Conservation (phyloP, 2,797 vertebrate genomes). For the Cephalopachus bancanus region DNA sequence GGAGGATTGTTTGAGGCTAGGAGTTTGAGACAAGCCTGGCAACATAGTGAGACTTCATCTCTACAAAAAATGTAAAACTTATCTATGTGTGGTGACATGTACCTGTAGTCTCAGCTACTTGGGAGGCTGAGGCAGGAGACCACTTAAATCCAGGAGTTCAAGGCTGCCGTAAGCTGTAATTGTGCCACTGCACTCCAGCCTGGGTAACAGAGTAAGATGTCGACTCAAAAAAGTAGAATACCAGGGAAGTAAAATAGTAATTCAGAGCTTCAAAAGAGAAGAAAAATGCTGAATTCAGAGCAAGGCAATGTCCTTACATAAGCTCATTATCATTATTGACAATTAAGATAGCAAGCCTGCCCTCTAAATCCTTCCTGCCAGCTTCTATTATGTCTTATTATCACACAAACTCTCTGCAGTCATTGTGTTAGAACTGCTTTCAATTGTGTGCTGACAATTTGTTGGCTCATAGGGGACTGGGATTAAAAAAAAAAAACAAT, state of each 20-base stretch:
- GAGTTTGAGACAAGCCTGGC: not conserved
- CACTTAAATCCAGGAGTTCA: too few relatives aligned
- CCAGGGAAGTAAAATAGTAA: not conserved
- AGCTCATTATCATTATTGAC: constrained; percentile 26
- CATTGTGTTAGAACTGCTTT: not conserved
- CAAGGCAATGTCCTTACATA: constrained; percentile 2
- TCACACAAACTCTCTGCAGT: not conserved
- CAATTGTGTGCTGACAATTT: constrained; percentile 42
- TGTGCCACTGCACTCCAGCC: too few relatives aligned
- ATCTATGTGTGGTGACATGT: too few relatives aligned
- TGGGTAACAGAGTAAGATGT: not conserved
- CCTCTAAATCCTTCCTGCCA: not conserved
- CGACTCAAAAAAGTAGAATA: not conserved
- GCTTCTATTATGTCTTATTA: not conserved
- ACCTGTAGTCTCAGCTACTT: too few relatives aligned
- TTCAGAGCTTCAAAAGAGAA: constrained; percentile 10
- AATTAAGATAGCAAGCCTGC: not conserved
- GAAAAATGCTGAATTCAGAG: constrained; percentile 41
- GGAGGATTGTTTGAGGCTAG: not conserved
- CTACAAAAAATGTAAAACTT: not conserved
- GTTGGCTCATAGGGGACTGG: constrained; percentile 42
- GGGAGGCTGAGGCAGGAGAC: too few relatives aligned
- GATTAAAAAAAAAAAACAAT: constrained; percentile 53
- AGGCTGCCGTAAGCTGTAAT: too few relatives aligned
- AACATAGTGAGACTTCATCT: not conserved